These are phyloP conservation scores for Oligia strigilis DNA, from an alignment of 2,888 invertebrate species.

Conservation along the genomic window DNA sequence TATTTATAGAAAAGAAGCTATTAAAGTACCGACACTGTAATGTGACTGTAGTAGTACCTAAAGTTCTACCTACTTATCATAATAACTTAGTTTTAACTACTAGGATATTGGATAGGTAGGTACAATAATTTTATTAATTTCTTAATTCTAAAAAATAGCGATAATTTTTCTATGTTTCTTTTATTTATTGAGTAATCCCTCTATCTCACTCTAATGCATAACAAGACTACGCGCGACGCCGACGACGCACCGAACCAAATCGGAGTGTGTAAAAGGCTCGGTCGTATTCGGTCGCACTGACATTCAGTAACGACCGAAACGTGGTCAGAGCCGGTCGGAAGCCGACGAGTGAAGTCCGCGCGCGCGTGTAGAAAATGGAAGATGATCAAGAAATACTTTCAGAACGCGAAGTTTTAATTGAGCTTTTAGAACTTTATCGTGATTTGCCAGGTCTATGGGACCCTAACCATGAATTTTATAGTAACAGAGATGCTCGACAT, in stretches of 20 bases:
- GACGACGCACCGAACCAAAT: slow-evolving; percentile 14
- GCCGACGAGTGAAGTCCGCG: neutral
- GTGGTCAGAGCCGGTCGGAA: slow-evolving; percentile 11
- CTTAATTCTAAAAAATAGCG: neutral
- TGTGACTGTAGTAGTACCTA: too few relatives aligned
- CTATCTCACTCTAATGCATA: neutral
- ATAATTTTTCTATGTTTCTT: neutral
- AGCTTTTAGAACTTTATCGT: slow-evolving; percentile 19
- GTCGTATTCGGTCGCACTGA: slow-evolving; percentile 3
- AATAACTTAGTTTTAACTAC: too few relatives aligned
- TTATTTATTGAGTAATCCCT: neutral
- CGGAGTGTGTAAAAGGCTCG: neutral
- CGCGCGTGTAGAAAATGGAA: slow-evolving; percentile 13
- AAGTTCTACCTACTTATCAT: too few relatives aligned
- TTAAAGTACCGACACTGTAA: too few relatives aligned
- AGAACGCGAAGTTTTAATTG: slow-evolving; percentile 18
- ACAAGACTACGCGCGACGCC: neutral
- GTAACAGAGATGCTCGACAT: slow-evolving; percentile 9
- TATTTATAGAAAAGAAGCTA: too few relatives aligned
- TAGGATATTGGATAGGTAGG: too few relatives aligned
- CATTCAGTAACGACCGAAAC: slow-evolving; percentile 19
- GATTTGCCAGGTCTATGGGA: slow-evolving; percentile 20
- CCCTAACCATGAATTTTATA: slow-evolving; percentile 8
- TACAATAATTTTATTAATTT: neutral
- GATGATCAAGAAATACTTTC: neutral